phyloP scores from a whole-genome alignment of 2,113 vertebrate species.

The Brachyhypopomus occidentalis region DNA sequence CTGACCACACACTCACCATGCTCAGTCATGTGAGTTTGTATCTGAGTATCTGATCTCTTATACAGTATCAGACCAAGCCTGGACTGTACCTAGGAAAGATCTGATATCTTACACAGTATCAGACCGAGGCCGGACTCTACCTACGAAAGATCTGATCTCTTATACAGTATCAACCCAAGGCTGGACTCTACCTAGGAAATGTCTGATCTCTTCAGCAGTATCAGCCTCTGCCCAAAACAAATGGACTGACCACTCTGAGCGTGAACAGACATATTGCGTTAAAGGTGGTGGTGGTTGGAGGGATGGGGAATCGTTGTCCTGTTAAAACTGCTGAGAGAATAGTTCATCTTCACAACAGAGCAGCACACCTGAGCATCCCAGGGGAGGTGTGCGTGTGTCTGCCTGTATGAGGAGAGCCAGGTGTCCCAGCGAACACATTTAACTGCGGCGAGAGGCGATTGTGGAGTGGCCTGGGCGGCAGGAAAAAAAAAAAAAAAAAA shows the following conservation, averaged over 20 bases:
- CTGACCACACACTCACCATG: background rate
- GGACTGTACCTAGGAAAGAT: no score
- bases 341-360: conserved; percentile 47
- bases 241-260: background rate
- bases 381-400: background rate
- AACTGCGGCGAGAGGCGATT: conserved; percentile 32
- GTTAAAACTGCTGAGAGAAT: conserved; percentile 35
- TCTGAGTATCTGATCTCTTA: background rate
- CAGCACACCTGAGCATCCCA: conserved; percentile 40
- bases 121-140: background rate
- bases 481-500: conserved; percentile 15
- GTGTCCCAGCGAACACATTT: conserved; percentile 48
- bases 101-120: background rate
- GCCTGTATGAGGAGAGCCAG: conserved; percentile 37
- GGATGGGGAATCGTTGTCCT: background rate
- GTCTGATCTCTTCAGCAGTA: conserved; percentile 8
- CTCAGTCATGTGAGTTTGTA: no score
- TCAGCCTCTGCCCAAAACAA: background rate
- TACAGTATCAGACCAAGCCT: no score
- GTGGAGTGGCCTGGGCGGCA: background rate
- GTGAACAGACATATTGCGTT: conserved; percentile 9
- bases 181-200: background rate
- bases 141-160: no score
- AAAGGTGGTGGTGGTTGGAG: background rate
- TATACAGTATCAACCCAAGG: background rate